Evolutionary conservation across 2,113 vertebrate species (phyloP), one percentile per base, ranked within the genome.

Genomic region (Phrynosoma blainvillii): DNA sequence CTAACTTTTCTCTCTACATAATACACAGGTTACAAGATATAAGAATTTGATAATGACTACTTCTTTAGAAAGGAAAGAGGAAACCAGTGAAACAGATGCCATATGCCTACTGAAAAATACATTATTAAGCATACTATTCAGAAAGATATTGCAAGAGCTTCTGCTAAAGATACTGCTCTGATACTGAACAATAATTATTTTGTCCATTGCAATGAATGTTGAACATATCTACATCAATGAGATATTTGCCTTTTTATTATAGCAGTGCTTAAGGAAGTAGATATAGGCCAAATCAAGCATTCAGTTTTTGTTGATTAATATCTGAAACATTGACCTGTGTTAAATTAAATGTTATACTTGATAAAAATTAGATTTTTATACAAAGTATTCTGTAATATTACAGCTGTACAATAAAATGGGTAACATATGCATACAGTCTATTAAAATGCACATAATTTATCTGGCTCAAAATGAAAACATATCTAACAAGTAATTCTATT

Each of bases 371-470:
- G 71, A 82, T 32, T 79, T 87, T 91, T 92, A 89, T 11, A 78
- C 91, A 92, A 93, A 1, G 0, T 2, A 85, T 85, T 73, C 65
- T 83, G 85, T 87, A 93, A 86, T 87, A 92, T 92, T 89, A 92
- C 32, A 86, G 90, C 91, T 95, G 91, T 93, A 95, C 91, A 83
- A 92, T 89, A 88, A 95, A 93, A 89, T 87, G 66, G 73, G 86
- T 95, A 96, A 93, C 88, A 93, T 88, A 95, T 90, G 94, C 95
- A 95, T 95, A 95, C 95, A 95, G 93, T 92, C 95, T 94, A 96
- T 97, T 96, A 96, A 96, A 97, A 97, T 97, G 96, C 95, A 97
- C 96, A 97, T 97, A 97, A 95, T 94, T 95, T 93, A 94, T 88
- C 66, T 90, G 87, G 86, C 91, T 95, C 89, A 95, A 96, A 96